Conservation (phyloP, 53 echinoderm and acorn worm genomes). For the Luidia sarsii region DNA sequence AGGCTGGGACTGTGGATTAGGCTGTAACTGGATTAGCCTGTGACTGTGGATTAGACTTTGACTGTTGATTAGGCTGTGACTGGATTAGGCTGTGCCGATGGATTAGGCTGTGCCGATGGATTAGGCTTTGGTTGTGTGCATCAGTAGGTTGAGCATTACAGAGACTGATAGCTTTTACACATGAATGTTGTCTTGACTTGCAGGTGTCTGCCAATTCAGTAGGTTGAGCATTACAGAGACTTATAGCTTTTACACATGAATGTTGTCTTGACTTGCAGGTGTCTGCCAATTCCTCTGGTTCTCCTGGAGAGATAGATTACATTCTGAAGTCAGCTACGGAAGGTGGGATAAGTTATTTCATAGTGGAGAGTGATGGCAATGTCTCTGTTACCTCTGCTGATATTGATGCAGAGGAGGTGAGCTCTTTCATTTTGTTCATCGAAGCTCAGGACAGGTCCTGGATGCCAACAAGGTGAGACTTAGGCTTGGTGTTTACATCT, state of each 20-base stretch:
- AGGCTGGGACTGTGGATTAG: too few species aligned
- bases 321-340: slow-evolving; percentile 46
- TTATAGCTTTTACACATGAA: too few species aligned
- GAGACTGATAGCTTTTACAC: too few species aligned
- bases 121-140: too few species aligned
- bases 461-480: slow-evolving; percentile 19
- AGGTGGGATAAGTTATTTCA: slow-evolving; percentile 6
- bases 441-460: slow-evolving; percentile 38
- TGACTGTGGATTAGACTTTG: too few species aligned
- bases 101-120: too few species aligned
- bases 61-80: too few species aligned
- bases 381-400: slow-evolving; percentile 2
- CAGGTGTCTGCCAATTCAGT: slow-evolving; percentile 7
- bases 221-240: too few species aligned
- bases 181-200: not conserved
- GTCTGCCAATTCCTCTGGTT: not conserved
- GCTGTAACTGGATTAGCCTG: too few species aligned
- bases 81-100: too few species aligned
- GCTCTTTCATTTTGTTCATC: slow-evolving; percentile 20
- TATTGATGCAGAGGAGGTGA: slow-evolving; percentile 23
- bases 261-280: not conserved
- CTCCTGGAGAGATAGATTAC: slow-evolving; percentile 12
- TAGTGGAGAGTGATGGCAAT: slow-evolving; percentile 25
- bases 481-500: too few species aligned
- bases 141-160: too few species aligned